phyloP scores from a whole-genome alignment of 2,888 invertebrate species.

The Pimpla rufipes region DNA sequence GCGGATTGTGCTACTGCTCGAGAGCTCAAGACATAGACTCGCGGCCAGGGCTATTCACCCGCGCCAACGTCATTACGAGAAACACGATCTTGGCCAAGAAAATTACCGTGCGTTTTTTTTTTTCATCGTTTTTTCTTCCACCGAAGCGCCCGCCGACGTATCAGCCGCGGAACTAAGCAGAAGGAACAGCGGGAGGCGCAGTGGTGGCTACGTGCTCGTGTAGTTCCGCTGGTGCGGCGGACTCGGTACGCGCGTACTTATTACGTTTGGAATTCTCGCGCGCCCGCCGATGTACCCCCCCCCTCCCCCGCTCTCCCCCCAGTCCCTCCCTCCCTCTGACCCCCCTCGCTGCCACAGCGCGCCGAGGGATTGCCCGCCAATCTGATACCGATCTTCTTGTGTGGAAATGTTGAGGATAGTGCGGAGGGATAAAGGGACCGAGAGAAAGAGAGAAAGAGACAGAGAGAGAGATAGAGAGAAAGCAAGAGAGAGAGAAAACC shows the following conservation, averaged over 20 bases:
- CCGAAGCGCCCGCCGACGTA: slow-evolving; percentile 21
- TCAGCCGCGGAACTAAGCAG: slow-evolving; percentile 26
- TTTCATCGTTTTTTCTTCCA: neutral
- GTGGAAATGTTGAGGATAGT: slow-evolving; percentile 31
- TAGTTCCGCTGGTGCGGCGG: slow-evolving; percentile 31
- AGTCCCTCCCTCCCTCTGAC: too few species aligned
- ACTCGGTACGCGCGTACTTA: slow-evolving; percentile 62
- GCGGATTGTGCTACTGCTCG: slow-evolving; percentile 6
- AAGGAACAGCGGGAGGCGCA: slow-evolving; percentile 33
- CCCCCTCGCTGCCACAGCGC: slow-evolving; percentile 3
- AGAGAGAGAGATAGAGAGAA: slow-evolving; percentile 33
- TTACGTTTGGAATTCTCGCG: slow-evolving; percentile 66
- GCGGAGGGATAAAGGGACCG: slow-evolving; percentile 58
- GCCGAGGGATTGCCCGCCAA: slow-evolving; percentile 50
- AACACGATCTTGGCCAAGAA: slow-evolving; percentile 58
- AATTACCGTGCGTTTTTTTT: slow-evolving; percentile 57
- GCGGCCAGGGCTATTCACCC: slow-evolving; percentile 44
- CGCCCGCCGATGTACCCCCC: slow-evolving; percentile 11
- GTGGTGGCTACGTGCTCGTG: slow-evolving; percentile 48
- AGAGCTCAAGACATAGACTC: neutral
- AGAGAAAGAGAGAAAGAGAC: slow-evolving; percentile 45
- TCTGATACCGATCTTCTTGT: slow-evolving; percentile 61
- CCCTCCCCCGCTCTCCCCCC: neutral
- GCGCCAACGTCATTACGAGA: slow-evolving; percentile 62
- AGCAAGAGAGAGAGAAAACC: too few species aligned